These are phyloP conservation scores for Serilophus lunatus DNA, from an alignment of 2,113 vertebrate genomes.

Conservation along the genomic window DNA sequence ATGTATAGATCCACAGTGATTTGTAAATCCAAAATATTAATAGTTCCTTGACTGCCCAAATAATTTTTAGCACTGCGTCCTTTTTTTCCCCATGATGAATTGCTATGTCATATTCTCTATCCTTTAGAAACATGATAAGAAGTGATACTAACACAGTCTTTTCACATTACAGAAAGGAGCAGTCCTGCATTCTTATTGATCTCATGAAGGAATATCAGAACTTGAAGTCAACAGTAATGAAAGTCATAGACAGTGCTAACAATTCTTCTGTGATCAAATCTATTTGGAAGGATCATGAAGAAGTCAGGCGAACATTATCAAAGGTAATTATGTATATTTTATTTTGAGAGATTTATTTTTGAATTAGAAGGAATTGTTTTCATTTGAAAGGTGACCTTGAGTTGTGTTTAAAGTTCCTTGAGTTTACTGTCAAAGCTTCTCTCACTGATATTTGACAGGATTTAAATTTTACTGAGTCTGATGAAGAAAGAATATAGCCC, in stretches of 20 bases:
- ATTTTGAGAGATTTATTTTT: neutral
- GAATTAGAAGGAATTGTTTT: neutral
- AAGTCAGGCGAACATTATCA: slow-evolving; percentile 80
- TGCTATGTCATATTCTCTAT: neutral
- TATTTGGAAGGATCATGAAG: slow-evolving; percentile 82
- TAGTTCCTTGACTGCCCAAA: neutral
- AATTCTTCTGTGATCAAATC: slow-evolving; percentile 75
- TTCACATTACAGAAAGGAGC: slow-evolving; percentile 81
- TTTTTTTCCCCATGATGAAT: neutral
- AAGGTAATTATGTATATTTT: slow-evolving; percentile 72
- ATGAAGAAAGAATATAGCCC: neutral
- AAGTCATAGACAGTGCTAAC: slow-evolving; percentile 79
- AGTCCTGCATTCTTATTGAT: slow-evolving; percentile 80
- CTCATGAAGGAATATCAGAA: slow-evolving; percentile 85
- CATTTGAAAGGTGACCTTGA: neutral
- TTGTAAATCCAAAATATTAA: neutral
- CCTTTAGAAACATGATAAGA: neutral
- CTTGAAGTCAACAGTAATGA: slow-evolving; percentile 76
- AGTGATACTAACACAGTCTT: neutral
- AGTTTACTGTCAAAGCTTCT: neutral
- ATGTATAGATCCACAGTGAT: neutral
- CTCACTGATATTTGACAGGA: neutral
- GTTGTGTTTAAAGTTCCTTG: neutral
- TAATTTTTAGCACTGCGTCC: neutral
- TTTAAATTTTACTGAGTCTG: neutral